Evolutionary conservation across 92 coral and sea anemone genomes (phyloP).

Genomic region (Isaurus tuberculatus): DNA sequence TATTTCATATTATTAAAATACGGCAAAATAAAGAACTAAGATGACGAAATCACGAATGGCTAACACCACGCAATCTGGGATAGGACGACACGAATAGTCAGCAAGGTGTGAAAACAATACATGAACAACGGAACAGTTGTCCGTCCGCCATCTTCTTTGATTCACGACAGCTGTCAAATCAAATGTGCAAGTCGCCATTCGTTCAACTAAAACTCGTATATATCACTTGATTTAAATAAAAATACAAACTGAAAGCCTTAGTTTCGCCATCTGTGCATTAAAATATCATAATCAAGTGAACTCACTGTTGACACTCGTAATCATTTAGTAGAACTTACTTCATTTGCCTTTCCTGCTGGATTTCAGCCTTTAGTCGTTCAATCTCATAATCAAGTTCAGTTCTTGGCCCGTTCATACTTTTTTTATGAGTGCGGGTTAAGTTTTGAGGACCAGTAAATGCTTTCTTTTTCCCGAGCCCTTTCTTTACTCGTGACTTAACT

Average conservation of each 20-base stretch:
- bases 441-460: conserved; percentile 57
- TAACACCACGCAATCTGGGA: not conserved
- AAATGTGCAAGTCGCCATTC: not conserved
- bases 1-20: too few species aligned
- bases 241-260: not conserved
- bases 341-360: conserved; percentile 97
- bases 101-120: not conserved
- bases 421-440: conserved; percentile 60
- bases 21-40: too few species aligned
- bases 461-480: conserved; percentile 58
- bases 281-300: not conserved
- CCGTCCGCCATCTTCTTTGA: not conserved
- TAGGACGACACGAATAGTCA: not conserved
- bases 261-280: not conserved
- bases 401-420: conserved; percentile 74
- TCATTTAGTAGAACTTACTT: conserved; percentile 67
- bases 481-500: conserved; percentile 39
- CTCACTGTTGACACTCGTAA: not conserved
- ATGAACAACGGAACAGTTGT: not conserved
- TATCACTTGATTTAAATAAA: not conserved
- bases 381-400: conserved; percentile 94
- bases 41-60: not conserved
- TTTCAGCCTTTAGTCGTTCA: conserved; percentile 91
- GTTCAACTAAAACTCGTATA: not conserved
- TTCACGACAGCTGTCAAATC: not conserved